phyloP scores from a whole-genome alignment of 2,797 vertebrate genomes.

The Lacerta viridis region DNA sequence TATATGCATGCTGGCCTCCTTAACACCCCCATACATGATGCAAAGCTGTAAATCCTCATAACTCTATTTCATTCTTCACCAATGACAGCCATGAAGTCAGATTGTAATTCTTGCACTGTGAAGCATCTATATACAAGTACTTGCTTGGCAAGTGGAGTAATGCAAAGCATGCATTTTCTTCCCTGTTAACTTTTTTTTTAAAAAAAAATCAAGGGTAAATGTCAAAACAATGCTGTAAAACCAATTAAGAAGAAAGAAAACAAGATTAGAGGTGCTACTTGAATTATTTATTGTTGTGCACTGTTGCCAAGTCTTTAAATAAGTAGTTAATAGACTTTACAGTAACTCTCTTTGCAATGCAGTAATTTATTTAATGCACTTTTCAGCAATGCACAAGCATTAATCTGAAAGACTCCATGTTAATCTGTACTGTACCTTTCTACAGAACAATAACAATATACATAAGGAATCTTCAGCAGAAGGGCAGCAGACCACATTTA shows the following conservation, averaged over 20 bases:
- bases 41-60: constrained; percentile 3
- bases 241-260: constrained; percentile 76
- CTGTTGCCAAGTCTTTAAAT: constrained; percentile 74
- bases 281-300: constrained; percentile 78
- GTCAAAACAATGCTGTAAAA: constrained; percentile 79
- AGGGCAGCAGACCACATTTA: neutral
- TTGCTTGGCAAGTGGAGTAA: constrained; percentile 65
- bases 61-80: constrained; percentile 28
- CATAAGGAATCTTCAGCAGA: constrained; percentile 5
- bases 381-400: constrained; percentile 63
- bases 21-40: constrained; percentile 21
- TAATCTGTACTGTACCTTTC: constrained; percentile 38
- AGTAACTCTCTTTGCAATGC: constrained; percentile 68
- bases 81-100: constrained; percentile 50
- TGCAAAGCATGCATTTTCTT: constrained; percentile 68
- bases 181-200: constrained; percentile 63
- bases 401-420: constrained; percentile 47
- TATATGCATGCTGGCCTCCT: neutral
- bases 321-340: constrained; percentile 74
- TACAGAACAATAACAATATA: constrained; percentile 39
- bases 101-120: constrained; percentile 47
- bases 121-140: constrained; percentile 58
- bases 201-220: constrained; percentile 73
- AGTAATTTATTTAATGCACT: constrained; percentile 70
- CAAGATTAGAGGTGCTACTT: constrained; percentile 74